Conservation (phyloP, 1,140 invertebrate genomes). For the Drosophila watanabei region DNA sequence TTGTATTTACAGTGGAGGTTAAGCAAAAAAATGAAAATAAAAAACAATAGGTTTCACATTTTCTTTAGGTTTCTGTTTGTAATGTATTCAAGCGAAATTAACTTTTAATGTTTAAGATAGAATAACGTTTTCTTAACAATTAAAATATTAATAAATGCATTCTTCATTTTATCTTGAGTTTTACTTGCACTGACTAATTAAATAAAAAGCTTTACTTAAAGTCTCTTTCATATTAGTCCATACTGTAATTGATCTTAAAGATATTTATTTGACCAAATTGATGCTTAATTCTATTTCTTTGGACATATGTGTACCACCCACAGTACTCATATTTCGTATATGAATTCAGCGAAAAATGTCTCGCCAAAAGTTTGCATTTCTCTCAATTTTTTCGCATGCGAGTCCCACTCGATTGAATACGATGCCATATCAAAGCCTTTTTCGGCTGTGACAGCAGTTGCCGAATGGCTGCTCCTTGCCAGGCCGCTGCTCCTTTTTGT, state of each 20-base stretch:
- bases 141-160: too few relatives aligned
- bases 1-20: not conserved
- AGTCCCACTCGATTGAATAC: constrained; percentile 44
- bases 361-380: constrained; percentile 51
- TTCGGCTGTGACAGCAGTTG: constrained; percentile 34
- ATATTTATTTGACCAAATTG: not conserved
- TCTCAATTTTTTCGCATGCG: constrained; percentile 55
- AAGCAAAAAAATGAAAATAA: too few relatives aligned
- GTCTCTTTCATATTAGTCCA: not conserved
- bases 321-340: constrained; percentile 21
- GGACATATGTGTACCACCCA: not conserved
- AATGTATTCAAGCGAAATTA: too few relatives aligned
- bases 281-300: not conserved
- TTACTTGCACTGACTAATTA: not conserved
- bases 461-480: constrained; percentile 43
- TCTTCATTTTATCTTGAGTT: not conserved
- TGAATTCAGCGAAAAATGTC: constrained; percentile 63
- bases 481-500: constrained; percentile 70
- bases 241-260: too few relatives aligned
- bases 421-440: constrained; percentile 43
- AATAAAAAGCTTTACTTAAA: not conserved
- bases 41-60: too few relatives aligned
- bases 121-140: too few relatives aligned
- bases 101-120: too few relatives aligned
- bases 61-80: too few relatives aligned